Evolutionary conservation across 2,797 vertebrate genomes (phyloP), one percentile per base, ranked within the genome.

Genomic region (Decapterus maruadsi): DNA sequence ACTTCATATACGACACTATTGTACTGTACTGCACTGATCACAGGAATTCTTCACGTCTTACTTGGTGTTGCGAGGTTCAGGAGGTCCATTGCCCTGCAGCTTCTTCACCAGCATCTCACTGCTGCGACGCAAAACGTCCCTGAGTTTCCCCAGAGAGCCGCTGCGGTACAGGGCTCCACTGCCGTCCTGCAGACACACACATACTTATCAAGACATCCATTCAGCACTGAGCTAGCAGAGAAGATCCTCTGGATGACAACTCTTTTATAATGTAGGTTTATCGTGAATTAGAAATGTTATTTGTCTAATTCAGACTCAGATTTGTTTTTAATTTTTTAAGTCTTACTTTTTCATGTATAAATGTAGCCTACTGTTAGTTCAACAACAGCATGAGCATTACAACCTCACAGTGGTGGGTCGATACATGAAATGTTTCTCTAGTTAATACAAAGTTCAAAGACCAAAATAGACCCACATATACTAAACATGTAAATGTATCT

Each of bases 101-200:
- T 97, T 99, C 94, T 97, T 98, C 89, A 99, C 98, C 88, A 99
- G 88, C 91, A 98, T 89, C 88, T 99, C 98, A 1, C 98, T 99
- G 96, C 98, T 99, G 80, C 96, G 95, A 4, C 97, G 96, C 22
- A 99, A 83, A 36, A 98, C 97, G 14, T 99, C 98, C 40, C 97
- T 91, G 77, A 99, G 95, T 84, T 96, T 99, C 53, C 97, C 97
- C 73, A 99, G 91, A 60, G 98, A 99, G 70, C 97, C 96, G 14
- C 96, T 97, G 78, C 97, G 97, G 82, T 96, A 95, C 7, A 99
- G 95, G 4, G 93, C 82, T 5, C 98, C 98, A 2, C 95, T 98
- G 86, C 98, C 98, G 2, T 99, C 98, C 98, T 99, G 94, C 63
- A 88, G 72, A 89, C 68, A 90, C 67, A 82, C 31, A 73, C 53